Evolutionary conservation across 2,113 vertebrate species (phyloP), one percentile per base, ranked within the genome.

Genomic region (Gnathonemus longibarbis): DNA sequence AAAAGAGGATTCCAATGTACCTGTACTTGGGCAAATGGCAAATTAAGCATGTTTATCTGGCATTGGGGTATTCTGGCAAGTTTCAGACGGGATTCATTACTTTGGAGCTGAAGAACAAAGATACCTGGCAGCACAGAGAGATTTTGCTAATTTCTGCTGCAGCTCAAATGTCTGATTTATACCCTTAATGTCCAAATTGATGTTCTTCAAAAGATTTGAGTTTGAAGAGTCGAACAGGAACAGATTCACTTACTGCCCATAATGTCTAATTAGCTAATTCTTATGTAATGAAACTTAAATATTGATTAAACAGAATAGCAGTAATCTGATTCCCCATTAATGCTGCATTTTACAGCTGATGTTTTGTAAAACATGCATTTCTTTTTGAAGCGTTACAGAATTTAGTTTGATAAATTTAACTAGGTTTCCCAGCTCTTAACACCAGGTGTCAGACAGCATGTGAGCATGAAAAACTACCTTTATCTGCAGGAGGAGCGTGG

Each of bases 401-500:
- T 9, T 31, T 27, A 13, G 0, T 13, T 24, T 62, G 56, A n/a
- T 11, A 27, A 66, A 27, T 66, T n/a, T 27, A 62, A n/a, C 7
- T 3, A 62, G 35, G 19, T 8, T n/a, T 45, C 42, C 35, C 35
- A 48, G 80, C 42, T 46, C 80, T 45, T 27, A 84, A 84, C 21
- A n/a, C 45, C 17, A 84, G 83, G 83, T 5, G 45, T 19, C 42
- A 46, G 9, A n/a, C 17, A 13, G 42, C 83, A 48, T 10, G 17
- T 0, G 3, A 48, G 45, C 3, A 8, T 84, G 21, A n/a, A 24
- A 48, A 48, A 4, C 6, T 94, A 98, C 98, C 97, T 99, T 99
- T 90, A 99, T 99, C 94, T 99, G 99, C 89, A 99, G 93, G 90
- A 99, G 96, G 93, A 99, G 95, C 48, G 99, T 97, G 0, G 99